Percentiles rank a stretch among this genome's conserved stretches.
phyloP scores from a whole-genome alignment of 2,888 invertebrate genomes.

The Dynastes grantii region DNA sequence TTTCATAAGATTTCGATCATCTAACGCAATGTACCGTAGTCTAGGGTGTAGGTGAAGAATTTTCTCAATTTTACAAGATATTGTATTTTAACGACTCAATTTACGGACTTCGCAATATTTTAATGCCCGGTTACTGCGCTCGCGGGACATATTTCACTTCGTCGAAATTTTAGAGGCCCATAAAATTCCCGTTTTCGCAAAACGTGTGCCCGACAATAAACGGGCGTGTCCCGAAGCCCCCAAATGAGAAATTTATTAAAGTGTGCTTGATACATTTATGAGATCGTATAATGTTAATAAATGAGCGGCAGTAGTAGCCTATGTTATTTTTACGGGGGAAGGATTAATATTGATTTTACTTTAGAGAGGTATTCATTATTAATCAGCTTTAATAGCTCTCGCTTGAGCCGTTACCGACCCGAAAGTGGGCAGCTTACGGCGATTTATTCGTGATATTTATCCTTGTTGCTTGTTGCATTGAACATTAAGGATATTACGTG shows the following conservation, averaged over 20 bases:
- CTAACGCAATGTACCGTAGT: neutral
- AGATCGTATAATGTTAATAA: constrained; percentile 15
- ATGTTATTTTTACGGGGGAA: neutral
- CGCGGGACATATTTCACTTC: constrained; percentile 16
- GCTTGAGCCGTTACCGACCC: too few relatives aligned
- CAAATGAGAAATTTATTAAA: constrained; percentile 36
- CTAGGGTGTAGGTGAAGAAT: neutral
- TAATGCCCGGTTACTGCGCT: constrained; percentile 24
- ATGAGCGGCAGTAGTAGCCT: neutral
- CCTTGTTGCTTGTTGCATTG: too few relatives aligned
- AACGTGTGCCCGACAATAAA: constrained; percentile 37
- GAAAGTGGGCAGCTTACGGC: too few relatives aligned
- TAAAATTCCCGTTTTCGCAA: constrained; percentile 33
- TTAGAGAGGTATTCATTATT: constrained; percentile 9
- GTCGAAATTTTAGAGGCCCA: constrained; percentile 29
- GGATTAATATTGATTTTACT: constrained; percentile 20
- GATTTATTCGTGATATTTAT: too few relatives aligned
- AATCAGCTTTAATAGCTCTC: constrained; percentile 8
- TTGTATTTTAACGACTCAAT: constrained; percentile 42
- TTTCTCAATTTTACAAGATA: constrained; percentile 37
- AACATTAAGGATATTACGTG: too few relatives aligned
- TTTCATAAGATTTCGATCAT: neutral
- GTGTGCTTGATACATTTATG: constrained; percentile 32
- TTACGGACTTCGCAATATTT: constrained; percentile 33
- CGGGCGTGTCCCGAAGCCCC: constrained; percentile 14